Base-by-base conservation (phyloP, 2,888 invertebrate species). In the Polymixis flavicincta region DNA sequence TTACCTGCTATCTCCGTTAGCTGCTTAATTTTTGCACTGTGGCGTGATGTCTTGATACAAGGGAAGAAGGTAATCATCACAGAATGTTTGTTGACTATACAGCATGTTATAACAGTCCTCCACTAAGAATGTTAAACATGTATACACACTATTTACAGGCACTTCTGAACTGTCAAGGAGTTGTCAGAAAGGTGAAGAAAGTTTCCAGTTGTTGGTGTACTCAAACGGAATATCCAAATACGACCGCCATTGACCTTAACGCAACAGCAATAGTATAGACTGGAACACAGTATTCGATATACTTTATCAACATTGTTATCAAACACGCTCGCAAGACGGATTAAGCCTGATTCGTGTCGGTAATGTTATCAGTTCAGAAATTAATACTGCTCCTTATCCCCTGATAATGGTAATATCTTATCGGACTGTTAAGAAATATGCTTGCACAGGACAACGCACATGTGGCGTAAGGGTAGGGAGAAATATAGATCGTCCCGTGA, bases 291-390 rank as follows among this genome's bases (percentile, higher is more conserved):
- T 50, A 48, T 57, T 72, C 72, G 48, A 78, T 78, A 78, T 63
- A 61, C 61, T 61, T 73, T 78, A 78, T 78, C 77, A 65, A 54
- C 73, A 55, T 45, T 73, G 66, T 67, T 78, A 73, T 78, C 78
- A 77, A 76, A 73, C 61, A 72, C 65, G 65, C 42, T 50, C 61
- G 55, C 28, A 78, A 78, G 78, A 78, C 65, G 52, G 73, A 63
- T 78, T 73, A 78, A 61, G 25, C 42, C 22, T 64, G 76, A 55
- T 76, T 67, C 48, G 59, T 64, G 55, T 52, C 57, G 28, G 59
- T 60, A 57, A 73, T 63, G 57, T 79, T 79, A 79, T 79, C 79
- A 57, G 68, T 74, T 74, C 55, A 79, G 59, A 78, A 65, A 78
- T 69, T 79, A 74, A 78, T 67, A 67, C 32, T 69, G 25, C 50